Conservation (phyloP, 2,797 vertebrate genomes). For the Melanotaenia pygmaea region DNA sequence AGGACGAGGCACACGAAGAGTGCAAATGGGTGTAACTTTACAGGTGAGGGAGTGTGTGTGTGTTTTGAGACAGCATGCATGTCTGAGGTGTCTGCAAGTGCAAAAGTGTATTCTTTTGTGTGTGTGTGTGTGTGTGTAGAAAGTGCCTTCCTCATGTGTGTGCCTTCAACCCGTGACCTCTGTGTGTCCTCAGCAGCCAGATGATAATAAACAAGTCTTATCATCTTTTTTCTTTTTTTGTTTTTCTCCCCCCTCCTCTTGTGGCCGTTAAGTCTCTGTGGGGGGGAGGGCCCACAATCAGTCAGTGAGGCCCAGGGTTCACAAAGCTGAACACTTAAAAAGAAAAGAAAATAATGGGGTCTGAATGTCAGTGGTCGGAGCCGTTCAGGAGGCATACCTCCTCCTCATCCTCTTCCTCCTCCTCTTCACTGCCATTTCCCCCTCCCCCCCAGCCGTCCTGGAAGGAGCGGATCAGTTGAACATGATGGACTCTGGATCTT, state of each 20-base stretch:
- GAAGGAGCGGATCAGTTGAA: constrained; percentile 93
- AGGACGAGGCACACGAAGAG: constrained; percentile 55
- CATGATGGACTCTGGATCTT: constrained; percentile 98
- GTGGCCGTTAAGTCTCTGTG: constrained; percentile 38
- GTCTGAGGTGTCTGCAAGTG: constrained; percentile 46
- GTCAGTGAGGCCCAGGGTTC: constrained; percentile 46
- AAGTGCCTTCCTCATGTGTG: constrained; percentile 59
- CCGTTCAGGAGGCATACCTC: constrained; percentile 90
- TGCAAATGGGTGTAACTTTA: constrained; percentile 45
- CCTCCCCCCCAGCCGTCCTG: constrained; percentile 54
- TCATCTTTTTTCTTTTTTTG: constrained; percentile 4
- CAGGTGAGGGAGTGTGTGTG: constrained; percentile 22
- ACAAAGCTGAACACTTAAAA: constrained; percentile 35
- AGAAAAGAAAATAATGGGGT: constrained; percentile 21
- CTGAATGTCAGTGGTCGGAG: constrained; percentile 86
- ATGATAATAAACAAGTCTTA: constrained; percentile 15
- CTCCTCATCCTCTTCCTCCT: constrained; percentile 78
- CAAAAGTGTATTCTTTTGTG: constrained; percentile 48
- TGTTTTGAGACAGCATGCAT: constrained; percentile 63
- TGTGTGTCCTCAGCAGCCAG: constrained; percentile 58
- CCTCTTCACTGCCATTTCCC: constrained; percentile 75
- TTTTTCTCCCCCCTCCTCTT: constrained; percentile 19
- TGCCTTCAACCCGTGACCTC: constrained; percentile 37
- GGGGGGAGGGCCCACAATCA: constrained; percentile 10
- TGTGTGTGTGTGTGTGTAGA: constrained; percentile 32